Conservation (phyloP, 2,888 invertebrate species). For the Bibio marci region DNA sequence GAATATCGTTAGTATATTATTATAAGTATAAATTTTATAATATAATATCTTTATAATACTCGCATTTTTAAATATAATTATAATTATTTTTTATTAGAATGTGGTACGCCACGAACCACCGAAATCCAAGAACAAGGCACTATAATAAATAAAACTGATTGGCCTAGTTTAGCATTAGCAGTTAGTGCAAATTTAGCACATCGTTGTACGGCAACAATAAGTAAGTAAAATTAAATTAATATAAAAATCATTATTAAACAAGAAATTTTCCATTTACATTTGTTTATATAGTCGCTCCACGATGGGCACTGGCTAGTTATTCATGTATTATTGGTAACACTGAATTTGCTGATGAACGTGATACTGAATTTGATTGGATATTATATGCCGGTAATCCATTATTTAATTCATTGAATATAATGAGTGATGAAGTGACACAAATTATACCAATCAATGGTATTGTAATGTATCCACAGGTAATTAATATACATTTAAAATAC, state of each 20-base stretch:
- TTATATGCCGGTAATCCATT: constrained; percentile 8
- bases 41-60: background rate
- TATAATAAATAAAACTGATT: constrained; percentile 17
- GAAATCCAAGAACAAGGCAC: constrained; percentile 11
- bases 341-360: constrained; percentile 10
- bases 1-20: constrained; percentile 30
- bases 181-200: constrained; percentile 29
- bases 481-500: background rate
- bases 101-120: constrained; percentile 18
- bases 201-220: constrained; percentile 31
- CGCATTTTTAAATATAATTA: background rate
- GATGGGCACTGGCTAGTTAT: constrained; percentile 33
- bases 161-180: constrained; percentile 36
- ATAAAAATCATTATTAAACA: background rate
- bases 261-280: too few species aligned
- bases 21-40: background rate
- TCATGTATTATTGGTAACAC: constrained; percentile 24
- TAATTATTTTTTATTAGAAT: constrained; percentile 17
- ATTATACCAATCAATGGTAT: constrained; percentile 26
- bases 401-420: constrained; percentile 5
- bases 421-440: constrained; percentile 12
- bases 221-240: constrained; percentile 2
- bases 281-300: constrained; percentile 22
- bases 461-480: constrained; percentile 36
- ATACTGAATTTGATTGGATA: constrained; percentile 10